Percentiles rank a stretch among this genome's conserved stretches.
phyloP scores from a whole-genome alignment of 2,113 vertebrate genomes.

The Ascaphus truei region DNA sequence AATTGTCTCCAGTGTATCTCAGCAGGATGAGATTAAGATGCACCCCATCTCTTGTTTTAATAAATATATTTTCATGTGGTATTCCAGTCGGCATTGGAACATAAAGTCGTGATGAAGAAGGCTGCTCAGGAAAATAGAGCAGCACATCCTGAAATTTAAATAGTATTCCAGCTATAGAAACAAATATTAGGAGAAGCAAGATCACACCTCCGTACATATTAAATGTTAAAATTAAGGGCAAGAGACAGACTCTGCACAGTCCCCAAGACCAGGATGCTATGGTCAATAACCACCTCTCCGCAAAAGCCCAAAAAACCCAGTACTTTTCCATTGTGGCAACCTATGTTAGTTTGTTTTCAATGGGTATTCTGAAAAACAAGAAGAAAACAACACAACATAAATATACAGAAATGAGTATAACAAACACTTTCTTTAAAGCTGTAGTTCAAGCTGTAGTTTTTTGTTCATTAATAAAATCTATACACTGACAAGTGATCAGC shows the following conservation, averaged over 20 bases:
- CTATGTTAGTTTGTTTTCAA: constrained; percentile 49
- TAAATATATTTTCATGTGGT: constrained; percentile 90
- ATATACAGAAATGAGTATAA: background rate
- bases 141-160: constrained; percentile 97
- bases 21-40: constrained; percentile 92
- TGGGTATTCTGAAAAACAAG: constrained; percentile 49
- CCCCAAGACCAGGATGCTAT: constrained; percentile 92
- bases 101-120: constrained; percentile 93
- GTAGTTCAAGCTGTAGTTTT: too few species aligned
- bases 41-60: constrained; percentile 93
- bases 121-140: constrained; percentile 97
- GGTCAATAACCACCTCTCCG: constrained; percentile 80
- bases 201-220: constrained; percentile 88
- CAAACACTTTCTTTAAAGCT: too few species aligned
- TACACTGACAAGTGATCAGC: too few species aligned
- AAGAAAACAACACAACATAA: constrained; percentile 18
- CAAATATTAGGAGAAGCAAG: constrained; percentile 83
- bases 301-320: constrained; percentile 86
- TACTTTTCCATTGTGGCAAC: constrained; percentile 89
- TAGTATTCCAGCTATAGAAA: constrained; percentile 88
- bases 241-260: constrained; percentile 88
- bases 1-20: constrained; percentile 85
- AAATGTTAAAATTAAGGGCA: constrained; percentile 95
- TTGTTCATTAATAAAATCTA: too few species aligned
- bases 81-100: constrained; percentile 95